phyloP scores from a whole-genome alignment of 2,888 invertebrate species.

The Tetramorium bicarinatum region DNA sequence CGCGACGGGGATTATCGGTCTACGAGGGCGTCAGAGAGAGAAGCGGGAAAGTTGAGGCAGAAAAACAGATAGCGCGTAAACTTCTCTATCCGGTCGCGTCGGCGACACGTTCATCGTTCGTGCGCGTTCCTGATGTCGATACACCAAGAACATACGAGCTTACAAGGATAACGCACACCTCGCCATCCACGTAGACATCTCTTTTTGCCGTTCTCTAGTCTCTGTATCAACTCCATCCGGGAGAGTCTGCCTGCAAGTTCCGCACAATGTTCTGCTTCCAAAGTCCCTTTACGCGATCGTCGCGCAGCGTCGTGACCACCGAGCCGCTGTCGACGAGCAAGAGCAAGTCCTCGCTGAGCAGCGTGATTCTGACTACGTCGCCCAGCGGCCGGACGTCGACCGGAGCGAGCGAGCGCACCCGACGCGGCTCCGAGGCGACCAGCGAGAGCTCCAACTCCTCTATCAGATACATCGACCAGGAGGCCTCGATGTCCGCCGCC shows the following conservation, averaged over 20 bases:
- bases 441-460: conserved; percentile 84
- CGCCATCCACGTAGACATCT: not conserved
- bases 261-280: conserved; percentile 85
- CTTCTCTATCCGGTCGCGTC: conserved; percentile 1
- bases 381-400: conserved; percentile 50
- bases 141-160: not conserved
- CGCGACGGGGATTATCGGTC: conserved; percentile 22
- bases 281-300: conserved; percentile 84
- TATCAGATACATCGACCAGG: conserved; percentile 84
- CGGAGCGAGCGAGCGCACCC: conserved; percentile 58
- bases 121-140: conserved; percentile 12
- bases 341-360: conserved; percentile 65
- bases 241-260: not conserved
- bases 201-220: not conserved
- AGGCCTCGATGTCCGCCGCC: conserved; percentile 81
- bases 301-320: conserved; percentile 75
- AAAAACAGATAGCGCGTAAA: conserved; percentile 38
- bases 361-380: conserved; percentile 49
- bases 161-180: not conserved
- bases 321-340: conserved; percentile 65
- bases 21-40: conserved; percentile 9
- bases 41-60: conserved; percentile 22
- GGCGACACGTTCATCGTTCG: conserved; percentile 9
- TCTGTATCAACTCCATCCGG: not conserved
- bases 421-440: conserved; percentile 82